Conservation (phyloP, 1,140 invertebrate genomes). For the Dreissena rostriformis region DNA sequence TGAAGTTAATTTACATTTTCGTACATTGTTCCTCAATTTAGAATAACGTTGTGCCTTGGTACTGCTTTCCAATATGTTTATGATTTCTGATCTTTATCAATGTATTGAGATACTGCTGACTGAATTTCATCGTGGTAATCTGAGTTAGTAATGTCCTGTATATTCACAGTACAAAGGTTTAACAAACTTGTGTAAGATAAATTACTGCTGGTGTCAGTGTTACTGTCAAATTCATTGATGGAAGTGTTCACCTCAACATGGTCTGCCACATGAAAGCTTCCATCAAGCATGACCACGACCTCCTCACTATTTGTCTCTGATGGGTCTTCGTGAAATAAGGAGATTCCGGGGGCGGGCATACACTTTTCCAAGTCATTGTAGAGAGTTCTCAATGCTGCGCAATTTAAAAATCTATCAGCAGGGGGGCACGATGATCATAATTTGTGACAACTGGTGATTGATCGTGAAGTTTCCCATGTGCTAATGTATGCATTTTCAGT, state of each 20-base stretch:
- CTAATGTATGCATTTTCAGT: not conserved
- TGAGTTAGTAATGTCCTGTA: not conserved
- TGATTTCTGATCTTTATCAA: not conserved
- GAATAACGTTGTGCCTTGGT: not conserved
- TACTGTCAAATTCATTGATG: no score
- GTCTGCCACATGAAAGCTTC: not conserved
- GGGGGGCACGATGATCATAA: not conserved
- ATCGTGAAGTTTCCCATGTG: not conserved
- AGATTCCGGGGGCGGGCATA: not conserved
- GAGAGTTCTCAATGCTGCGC: not conserved
- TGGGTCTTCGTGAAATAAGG: constrained; percentile 6
- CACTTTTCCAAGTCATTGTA: not conserved
- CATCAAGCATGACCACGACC: not conserved
- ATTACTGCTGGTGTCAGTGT: no score
- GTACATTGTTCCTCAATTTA: not conserved
- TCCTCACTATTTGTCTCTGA: no score
- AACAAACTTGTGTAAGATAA: not conserved
- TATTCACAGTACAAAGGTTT: not conserved
- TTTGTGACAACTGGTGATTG: not conserved
- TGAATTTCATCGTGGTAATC: not conserved
- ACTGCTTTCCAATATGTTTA: not conserved
- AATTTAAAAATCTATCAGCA: constrained; percentile 2
- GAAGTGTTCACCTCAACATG: constrained; percentile 1
- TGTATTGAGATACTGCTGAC: not conserved
- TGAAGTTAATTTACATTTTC: not conserved